Percentiles rank a stretch among this genome's conserved stretches.
phyloP scores from a whole-genome alignment of 2,113 vertebrate genomes.

The Mohoua ochrocephala region DNA sequence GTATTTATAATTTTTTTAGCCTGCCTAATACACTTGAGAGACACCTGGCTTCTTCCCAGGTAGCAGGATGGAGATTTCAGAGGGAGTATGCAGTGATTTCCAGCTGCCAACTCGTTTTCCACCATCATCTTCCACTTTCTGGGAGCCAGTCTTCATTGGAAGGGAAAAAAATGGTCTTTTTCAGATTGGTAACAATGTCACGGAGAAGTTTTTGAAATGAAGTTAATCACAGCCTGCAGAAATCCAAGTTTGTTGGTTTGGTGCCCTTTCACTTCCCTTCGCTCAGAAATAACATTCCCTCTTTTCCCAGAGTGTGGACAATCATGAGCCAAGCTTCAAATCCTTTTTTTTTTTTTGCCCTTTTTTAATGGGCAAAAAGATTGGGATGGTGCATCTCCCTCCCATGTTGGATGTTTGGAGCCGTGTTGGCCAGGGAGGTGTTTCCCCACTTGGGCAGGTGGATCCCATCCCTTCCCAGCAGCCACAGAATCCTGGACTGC shows the following conservation, averaged over 20 bases:
- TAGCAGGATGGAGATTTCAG: background rate
- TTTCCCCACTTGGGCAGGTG: background rate
- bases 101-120: background rate
- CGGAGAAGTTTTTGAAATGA: background rate
- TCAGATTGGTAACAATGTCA: background rate
- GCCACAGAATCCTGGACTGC: background rate
- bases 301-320: background rate
- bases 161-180: background rate
- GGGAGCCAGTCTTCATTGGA: background rate
- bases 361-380: background rate
- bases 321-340: background rate
- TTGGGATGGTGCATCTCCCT: background rate
- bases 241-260: background rate
- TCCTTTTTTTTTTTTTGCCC: accelerated
- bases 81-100: background rate
- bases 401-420: accelerated
- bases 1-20: background rate
- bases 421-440: background rate
- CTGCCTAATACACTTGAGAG: background rate
- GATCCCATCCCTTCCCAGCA: background rate
- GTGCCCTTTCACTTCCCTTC: background rate
- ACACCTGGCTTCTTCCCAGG: background rate
- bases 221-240: background rate
- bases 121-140: background rate
- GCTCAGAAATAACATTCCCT: background rate